Base-by-base conservation (phyloP, 64 coral and sea anemone species). In the Montipora sp. region DNA sequence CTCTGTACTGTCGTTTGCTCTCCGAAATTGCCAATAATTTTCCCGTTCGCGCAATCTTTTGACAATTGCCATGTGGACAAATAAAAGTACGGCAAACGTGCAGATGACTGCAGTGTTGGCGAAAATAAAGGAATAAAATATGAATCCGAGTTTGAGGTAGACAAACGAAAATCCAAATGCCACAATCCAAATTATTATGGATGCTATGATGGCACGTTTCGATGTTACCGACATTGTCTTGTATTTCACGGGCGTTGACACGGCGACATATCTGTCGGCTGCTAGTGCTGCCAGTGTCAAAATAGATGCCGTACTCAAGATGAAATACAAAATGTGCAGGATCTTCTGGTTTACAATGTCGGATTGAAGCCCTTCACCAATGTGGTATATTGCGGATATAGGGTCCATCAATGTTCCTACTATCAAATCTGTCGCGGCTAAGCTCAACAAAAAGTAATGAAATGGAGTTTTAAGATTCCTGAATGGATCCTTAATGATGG, bases 381-480 rank as follows among this genome's bases (percentile, higher is more conserved):
- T 55, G 75, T 96, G 90, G 61, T 84, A 93, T 3, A 77, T 68
- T 2, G 75, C 86, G 19, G 95, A 84, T 15, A 96, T 50, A 7
- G 95, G 87, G 51, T 96, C 95, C 91, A 96, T 87, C 43, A 96
- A 12, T n/a, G 45, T 51, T 6, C 95, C 91, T 7, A 96, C 87
- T 1, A 96, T 8, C 8, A 96, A 74, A 47, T 96, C 95, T 13
- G 95, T 96, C 0, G 65, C 87, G 3, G 90, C 87, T 58, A 96
- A 70, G 60, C 90, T 93, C 5, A 96, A 18, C 2, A 96, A 53
- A n/a, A 96, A 84, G 51, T 90, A 93, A 53, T 86, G 90, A n/a
- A 93, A 93, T 11, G 95, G 87, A 5, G 95, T 96, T 75, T 92
- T 88, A 4, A 96, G 87, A 14, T 96, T 89, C 19, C 78, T 85